Conservation (phyloP, 1,140 invertebrate genomes). For the Atta texana region DNA sequence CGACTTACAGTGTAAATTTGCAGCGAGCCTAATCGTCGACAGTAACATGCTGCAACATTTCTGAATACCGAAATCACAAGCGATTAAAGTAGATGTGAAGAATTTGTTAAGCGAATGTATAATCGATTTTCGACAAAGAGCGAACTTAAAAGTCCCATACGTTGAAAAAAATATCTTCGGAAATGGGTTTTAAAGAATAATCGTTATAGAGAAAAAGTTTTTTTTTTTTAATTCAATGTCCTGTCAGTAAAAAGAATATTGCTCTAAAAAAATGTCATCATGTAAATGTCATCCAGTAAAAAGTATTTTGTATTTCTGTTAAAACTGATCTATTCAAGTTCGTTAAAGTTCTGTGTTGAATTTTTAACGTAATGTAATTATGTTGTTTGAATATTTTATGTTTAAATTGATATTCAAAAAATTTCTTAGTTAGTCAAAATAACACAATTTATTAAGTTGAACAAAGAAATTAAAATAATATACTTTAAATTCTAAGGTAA, state of each 20-base stretch:
- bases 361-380: too few relatives aligned
- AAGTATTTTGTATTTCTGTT: too few relatives aligned
- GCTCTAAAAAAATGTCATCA: not conserved
- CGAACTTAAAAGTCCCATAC: not conserved
- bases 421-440: too few relatives aligned
- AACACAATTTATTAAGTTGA: too few relatives aligned
- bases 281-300: too few relatives aligned
- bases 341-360: too few relatives aligned
- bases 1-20: conserved; percentile 76
- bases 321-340: too few relatives aligned
- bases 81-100: not conserved
- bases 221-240: not conserved
- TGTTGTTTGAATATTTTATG: too few relatives aligned
- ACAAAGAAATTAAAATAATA: too few relatives aligned
- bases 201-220: not conserved
- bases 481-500: too few relatives aligned
- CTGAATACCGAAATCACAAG: not conserved
- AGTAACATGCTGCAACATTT: conserved; percentile 66
- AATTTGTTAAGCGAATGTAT: not conserved
- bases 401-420: too few relatives aligned
- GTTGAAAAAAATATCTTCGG: not conserved
- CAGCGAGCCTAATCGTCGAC: conserved; percentile 77
- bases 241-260: not conserved
- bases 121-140: conserved; percentile 12
- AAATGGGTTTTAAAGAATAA: not conserved